These are phyloP conservation scores for Ptychochromis oligacanthus DNA, from an alignment of 2,113 vertebrate genomes.

Conservation along the genomic window DNA sequence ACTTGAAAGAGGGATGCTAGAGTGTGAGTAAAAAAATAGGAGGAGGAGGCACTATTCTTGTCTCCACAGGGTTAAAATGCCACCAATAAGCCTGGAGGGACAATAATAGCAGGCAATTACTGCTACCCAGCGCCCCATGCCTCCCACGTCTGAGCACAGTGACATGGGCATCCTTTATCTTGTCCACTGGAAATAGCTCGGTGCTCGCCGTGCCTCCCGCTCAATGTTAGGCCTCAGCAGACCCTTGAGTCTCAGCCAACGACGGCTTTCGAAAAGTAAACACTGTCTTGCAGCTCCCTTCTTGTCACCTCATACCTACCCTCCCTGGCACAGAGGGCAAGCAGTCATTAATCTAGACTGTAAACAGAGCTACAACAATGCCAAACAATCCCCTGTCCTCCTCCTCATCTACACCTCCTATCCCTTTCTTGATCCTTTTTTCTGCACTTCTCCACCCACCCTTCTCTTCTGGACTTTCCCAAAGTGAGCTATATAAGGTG, in stretches of 20 bases:
- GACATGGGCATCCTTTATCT: constrained; percentile 43
- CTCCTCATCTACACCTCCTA: background rate
- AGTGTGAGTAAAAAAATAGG: background rate
- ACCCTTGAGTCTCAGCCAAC: background rate
- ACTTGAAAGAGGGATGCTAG: background rate
- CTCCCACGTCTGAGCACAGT: constrained; percentile 24
- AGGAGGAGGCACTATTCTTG: constrained; percentile 17
- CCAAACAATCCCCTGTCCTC: background rate
- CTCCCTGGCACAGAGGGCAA: constrained; percentile 18
- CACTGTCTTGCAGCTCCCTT: constrained; percentile 15
- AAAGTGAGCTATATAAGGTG: background rate
- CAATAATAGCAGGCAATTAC: constrained; percentile 59
- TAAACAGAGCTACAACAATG: constrained; percentile 16
- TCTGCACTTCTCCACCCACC: background rate
- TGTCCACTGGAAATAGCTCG: constrained; percentile 48
- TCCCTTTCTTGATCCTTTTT: background rate
- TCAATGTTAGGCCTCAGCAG: background rate
- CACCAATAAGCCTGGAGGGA: constrained; percentile 45
- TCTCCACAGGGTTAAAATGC: constrained; percentile 43
- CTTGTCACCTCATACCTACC: background rate
- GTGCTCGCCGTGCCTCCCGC: background rate
- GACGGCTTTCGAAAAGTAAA: constrained; percentile 32
- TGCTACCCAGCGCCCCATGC: background rate
- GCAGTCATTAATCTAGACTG: constrained; percentile 38
- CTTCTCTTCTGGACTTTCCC: background rate